A percentile compares a stretch with the other conserved stretches of the same genome.
Evolutionary conservation across 1,140 invertebrate species (phyloP).

Genomic region (Diuraphis noxia): DNA sequence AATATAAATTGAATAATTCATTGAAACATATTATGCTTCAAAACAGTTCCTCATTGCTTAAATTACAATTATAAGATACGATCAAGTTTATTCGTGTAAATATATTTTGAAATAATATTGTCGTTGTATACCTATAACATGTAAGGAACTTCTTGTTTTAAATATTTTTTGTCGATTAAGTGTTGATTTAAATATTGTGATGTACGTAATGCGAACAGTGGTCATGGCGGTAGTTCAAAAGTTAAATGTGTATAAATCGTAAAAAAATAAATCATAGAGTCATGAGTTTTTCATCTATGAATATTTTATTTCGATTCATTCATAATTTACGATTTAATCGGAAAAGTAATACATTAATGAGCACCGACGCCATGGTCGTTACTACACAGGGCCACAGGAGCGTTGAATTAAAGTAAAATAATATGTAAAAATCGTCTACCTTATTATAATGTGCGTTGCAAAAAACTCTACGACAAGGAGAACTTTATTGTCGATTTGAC

Average conservation of each 20-base stretch:
- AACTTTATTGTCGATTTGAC: background rate
- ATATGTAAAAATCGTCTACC: background rate
- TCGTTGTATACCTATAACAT: background rate
- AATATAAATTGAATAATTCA: slow-evolving; percentile 6
- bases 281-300: too few species aligned
- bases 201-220: background rate
- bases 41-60: background rate
- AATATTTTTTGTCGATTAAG: background rate
- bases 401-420: background rate
- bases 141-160: background rate
- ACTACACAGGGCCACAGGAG: too few species aligned
- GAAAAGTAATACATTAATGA: background rate
- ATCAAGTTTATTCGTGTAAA: background rate
- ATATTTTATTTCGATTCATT: background rate
- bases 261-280: background rate
- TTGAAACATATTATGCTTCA: background rate
- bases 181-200: background rate
- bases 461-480: background rate
- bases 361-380: too few species aligned
- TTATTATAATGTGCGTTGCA: background rate
- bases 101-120: background rate
- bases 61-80: background rate
- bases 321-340: background rate
- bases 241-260: background rate
- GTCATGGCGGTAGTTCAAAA: background rate